Conservation (phyloP, 2,888 invertebrate species). For the Mythimna loreyi region DNA sequence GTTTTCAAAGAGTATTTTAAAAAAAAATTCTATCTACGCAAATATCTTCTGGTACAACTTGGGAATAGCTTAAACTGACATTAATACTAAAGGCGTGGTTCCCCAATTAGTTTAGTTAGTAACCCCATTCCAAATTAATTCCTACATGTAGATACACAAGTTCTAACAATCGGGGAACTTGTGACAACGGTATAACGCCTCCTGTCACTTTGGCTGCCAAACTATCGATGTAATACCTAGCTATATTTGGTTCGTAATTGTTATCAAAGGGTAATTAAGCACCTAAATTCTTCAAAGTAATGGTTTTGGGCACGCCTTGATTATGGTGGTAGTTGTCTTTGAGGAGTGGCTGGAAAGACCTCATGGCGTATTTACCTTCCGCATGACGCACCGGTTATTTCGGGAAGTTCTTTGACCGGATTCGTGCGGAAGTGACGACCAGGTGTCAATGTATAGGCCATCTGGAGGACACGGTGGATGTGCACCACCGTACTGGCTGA, state of each 20-base stretch:
- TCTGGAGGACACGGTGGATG: no score
- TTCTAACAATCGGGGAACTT: constrained; percentile 48
- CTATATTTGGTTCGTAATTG: not conserved
- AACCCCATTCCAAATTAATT: constrained; percentile 42
- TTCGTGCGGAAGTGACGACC: no score
- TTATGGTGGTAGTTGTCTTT: no score
- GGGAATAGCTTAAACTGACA: constrained; percentile 9
- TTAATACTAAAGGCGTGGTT: constrained; percentile 25
- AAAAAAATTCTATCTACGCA: not conserved
- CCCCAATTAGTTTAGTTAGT: constrained; percentile 48
- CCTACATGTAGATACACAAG: constrained; percentile 46
- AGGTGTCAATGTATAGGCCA: no score
- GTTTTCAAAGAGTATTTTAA: no score
- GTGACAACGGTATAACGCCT: constrained; percentile 40
- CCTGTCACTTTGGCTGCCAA: constrained; percentile 43
- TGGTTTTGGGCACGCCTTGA: no score
- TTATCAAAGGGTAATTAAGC: constrained; percentile 10
- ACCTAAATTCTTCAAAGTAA: not conserved
- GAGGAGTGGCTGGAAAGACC: no score
- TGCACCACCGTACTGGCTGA: no score
- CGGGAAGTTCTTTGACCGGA: no score
- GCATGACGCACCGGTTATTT: no score
- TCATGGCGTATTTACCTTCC: no score
- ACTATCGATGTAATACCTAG: constrained; percentile 33
- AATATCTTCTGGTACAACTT: not conserved